Conservation (phyloP, 2,113 vertebrate genomes). For the Erythrocercus mccallii region DNA sequence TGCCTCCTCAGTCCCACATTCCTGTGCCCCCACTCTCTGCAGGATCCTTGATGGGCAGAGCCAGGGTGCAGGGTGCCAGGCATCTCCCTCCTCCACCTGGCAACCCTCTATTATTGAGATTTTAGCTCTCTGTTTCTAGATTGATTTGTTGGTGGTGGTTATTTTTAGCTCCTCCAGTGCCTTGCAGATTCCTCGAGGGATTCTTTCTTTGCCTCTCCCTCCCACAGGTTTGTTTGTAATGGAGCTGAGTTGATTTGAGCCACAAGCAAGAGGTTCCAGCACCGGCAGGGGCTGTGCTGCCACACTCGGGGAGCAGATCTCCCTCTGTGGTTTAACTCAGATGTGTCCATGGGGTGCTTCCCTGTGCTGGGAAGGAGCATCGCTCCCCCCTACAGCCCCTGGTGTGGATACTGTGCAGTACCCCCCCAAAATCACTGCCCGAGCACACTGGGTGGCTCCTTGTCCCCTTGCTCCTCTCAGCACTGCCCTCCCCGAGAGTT, state of each 20-base stretch:
- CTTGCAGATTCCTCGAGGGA: slow-evolving; percentile 20
- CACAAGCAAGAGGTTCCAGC: not conserved
- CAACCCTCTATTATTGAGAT: not conserved
- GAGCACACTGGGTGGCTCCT: not conserved
- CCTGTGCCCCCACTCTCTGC: not conserved
- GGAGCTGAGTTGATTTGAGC: not conserved
- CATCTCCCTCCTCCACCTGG: not conserved
- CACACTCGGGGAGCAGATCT: rapidly evolving
- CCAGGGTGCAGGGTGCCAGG: rapidly evolving
- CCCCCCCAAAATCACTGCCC: not conserved
- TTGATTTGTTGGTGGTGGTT: slow-evolving; percentile 7
- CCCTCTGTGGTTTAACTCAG: not conserved
- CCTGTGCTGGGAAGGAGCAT: not conserved
- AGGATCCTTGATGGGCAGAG: not conserved
- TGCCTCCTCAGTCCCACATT: not conserved
- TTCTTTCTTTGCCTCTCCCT: slow-evolving; percentile 33
- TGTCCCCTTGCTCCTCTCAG: not conserved
- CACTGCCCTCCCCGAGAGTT: rapidly evolving
- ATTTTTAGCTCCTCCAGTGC: slow-evolving; percentile 29
- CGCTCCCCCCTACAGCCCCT: rapidly evolving
- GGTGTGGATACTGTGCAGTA: rapidly evolving
- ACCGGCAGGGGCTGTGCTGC: rapidly evolving
- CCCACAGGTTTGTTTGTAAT: slow-evolving; percentile 19
- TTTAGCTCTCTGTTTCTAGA: not conserved
- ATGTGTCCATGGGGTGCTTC: not conserved